A percentile compares a stretch with the other conserved stretches of the same genome.
Conservation (phyloP, 2,888 invertebrate species). For the Caenorhabditis afra region DNA sequence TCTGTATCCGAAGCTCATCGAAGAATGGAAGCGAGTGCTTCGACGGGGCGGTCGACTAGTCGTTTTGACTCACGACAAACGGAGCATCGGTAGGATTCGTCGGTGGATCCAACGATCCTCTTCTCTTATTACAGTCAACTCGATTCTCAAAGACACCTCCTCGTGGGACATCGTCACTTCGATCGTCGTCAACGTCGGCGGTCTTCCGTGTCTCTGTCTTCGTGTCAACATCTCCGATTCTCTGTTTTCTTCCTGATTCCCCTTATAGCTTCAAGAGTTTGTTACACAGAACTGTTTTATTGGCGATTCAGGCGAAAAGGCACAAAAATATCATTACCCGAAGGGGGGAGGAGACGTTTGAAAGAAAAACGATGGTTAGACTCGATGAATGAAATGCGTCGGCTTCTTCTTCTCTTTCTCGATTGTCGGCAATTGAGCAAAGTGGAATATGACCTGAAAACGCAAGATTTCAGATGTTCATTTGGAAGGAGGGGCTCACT, state of each 20-base stretch:
- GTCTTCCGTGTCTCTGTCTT: conserved; percentile 45
- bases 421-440: conserved; percentile 44
- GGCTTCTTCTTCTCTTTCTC: conserved; percentile 50
- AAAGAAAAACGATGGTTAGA: conserved; percentile 15
- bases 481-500: conserved; percentile 10
- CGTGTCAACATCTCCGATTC: conserved; percentile 22
- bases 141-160: conserved; percentile 27
- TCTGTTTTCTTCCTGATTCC: neutral
- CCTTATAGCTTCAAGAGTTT: too few relatives aligned
- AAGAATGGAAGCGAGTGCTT: conserved; percentile 75
- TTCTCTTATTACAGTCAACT: conserved; percentile 24
- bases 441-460: conserved; percentile 55
- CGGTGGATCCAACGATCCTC: neutral
- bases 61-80: conserved; percentile 61
- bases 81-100: conserved; percentile 54
- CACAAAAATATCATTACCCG: conserved; percentile 34
- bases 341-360: conserved; percentile 13
- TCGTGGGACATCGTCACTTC: conserved; percentile 32
- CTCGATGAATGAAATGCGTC: conserved; percentile 49
- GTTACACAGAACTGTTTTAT: too few relatives aligned
- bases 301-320: conserved; percentile 33
- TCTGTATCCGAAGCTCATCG: conserved; percentile 83
- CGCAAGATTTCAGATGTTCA: neutral
- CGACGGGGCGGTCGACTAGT: conserved; percentile 53
- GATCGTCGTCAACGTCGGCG: conserved; percentile 48